Evolutionary conservation across 1,140 invertebrate species (phyloP).

Genomic region (Pectinophora gossypiella): DNA sequence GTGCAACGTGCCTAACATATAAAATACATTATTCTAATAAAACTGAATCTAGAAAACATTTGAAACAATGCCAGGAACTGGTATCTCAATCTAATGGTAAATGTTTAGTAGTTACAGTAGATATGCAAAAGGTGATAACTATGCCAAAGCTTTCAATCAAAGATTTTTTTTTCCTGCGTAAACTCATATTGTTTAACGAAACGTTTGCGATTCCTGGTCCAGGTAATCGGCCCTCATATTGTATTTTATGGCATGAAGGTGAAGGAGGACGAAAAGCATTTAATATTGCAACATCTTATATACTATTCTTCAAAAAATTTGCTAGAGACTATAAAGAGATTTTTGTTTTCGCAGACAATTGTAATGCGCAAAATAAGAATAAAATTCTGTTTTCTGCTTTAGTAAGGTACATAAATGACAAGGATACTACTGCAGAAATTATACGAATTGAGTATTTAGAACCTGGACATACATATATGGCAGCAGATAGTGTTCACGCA

Average conservation of each 20-base stretch:
- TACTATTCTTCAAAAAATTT: constrained; percentile 1
- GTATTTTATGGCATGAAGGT: constrained; percentile 20
- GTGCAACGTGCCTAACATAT: neutral
- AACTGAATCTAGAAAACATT: neutral
- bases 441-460: constrained; percentile 15
- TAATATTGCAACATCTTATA: constrained; percentile 15
- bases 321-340: neutral
- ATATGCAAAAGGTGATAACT: constrained; percentile 20
- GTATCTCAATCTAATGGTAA: neutral
- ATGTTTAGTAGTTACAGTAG: constrained; percentile 10
- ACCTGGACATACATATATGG: constrained; percentile 14
- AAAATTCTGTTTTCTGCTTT: neutral
- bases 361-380: neutral
- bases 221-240: constrained; percentile 11
- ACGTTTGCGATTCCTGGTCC: constrained; percentile 12
- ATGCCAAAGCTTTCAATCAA: constrained; percentile 10
- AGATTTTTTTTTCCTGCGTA: constrained; percentile 3
- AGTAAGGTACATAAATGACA: neutral
- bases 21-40: neutral
- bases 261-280: constrained; percentile 20
- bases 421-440: neutral
- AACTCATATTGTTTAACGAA: constrained; percentile 17
- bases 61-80: neutral
- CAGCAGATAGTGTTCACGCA: neutral
- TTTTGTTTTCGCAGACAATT: neutral